Percentiles rank a stretch among this genome's conserved stretches.
phyloP scores from a whole-genome alignment of 2,888 invertebrate genomes.

The Nasonovia ribisnigri region DNA sequence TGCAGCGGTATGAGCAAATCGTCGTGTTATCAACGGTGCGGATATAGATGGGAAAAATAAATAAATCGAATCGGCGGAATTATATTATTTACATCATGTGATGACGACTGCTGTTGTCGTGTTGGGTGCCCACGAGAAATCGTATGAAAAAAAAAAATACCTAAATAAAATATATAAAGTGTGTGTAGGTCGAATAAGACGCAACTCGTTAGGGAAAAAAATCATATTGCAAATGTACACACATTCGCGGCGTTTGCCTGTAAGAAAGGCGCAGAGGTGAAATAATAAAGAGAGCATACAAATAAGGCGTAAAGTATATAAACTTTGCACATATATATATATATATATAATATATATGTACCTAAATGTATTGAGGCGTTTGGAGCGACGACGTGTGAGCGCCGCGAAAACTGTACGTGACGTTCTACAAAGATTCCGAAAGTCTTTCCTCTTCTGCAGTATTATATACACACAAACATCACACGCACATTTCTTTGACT shows the following conservation, averaged over 20 bases:
- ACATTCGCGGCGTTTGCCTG: background rate
- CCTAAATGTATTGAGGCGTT: slow-evolving; percentile 17
- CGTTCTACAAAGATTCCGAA: slow-evolving; percentile 37
- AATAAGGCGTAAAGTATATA: slow-evolving; percentile 39
- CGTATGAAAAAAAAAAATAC: background rate
- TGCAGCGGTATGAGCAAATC: background rate
- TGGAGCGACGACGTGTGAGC: background rate
- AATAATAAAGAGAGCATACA: slow-evolving; percentile 33
- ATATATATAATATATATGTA: too few species aligned
- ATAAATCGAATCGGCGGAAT: background rate
- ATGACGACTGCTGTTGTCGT: background rate
- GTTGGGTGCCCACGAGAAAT: background rate
- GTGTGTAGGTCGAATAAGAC: background rate
- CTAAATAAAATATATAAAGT: background rate
- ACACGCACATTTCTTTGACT: background rate
- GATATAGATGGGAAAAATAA: background rate
- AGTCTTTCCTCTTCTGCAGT: background rate
- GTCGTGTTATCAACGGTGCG: background rate
- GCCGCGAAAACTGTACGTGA: slow-evolving; percentile 37
- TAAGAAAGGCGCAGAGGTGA: background rate
- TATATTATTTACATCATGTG: background rate
- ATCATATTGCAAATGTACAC: background rate
- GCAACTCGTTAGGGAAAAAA: background rate
- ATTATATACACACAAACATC: background rate
- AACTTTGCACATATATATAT: background rate